Evolutionary conservation across 30 jellyfish, hydroid and myxozoan species (phyloP).

Genomic region (Pelagia noctiluca): DNA sequence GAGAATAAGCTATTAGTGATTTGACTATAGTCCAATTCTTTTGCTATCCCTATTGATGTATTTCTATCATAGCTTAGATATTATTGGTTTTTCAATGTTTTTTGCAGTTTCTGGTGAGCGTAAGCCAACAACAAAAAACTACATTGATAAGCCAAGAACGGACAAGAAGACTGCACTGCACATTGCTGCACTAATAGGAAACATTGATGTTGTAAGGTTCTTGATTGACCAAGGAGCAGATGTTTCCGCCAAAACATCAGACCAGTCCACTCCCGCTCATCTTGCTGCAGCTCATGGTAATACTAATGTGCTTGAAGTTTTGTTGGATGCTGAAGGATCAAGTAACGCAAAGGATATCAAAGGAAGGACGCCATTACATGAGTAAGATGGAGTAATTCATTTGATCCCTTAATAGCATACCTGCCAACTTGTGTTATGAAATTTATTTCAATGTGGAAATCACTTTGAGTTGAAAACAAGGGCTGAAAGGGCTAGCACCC

Average conservation of each 20-base stretch:
- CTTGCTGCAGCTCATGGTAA: slow-evolving; percentile 37
- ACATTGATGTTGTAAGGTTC: not conserved
- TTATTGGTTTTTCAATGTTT: not conserved
- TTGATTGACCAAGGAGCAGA: slow-evolving; percentile 27
- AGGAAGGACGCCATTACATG: slow-evolving; percentile 27
- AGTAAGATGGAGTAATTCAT: no score
- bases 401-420: no score
- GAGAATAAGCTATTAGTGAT: no score
- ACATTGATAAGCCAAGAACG: slow-evolving; percentile 9
- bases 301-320: not conserved
- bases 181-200: slow-evolving; percentile 32
- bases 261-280: slow-evolving; percentile 15
- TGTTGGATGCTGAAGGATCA: slow-evolving; percentile 16
- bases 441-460: not conserved
- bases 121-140: not conserved
- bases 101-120: not conserved
- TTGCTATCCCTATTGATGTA: no score
- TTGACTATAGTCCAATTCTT: no score
- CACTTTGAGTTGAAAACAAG: no score
- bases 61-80: no score
- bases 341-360: not conserved
- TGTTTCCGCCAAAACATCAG: not conserved
- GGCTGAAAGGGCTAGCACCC: no score
- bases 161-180: slow-evolving; percentile 42
- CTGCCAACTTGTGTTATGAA: not conserved